Base-by-base conservation (phyloP, 2,797 vertebrate genomes). In the Pristis pectinata region DNA sequence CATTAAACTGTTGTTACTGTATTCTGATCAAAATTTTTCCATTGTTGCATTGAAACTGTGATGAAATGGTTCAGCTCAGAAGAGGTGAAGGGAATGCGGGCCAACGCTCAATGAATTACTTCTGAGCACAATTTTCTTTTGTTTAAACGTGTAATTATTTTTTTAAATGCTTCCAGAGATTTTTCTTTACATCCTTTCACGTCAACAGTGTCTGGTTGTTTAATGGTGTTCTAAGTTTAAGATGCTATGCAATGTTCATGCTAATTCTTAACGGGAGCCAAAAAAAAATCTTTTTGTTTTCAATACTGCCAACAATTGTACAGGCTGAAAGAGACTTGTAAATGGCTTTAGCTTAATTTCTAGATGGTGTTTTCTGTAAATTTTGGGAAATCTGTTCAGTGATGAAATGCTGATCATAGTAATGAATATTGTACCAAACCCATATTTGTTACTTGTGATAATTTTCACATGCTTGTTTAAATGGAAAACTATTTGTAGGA, bases 201-300 rank as follows among this genome's bases (percentile, higher is more conserved):
- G 67, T 95, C 95, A 96, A 72, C 96, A 96, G 96, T 79, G 96
- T 96, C 92, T 24, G 13, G 70, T 96, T 85, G 95, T 96, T 96
- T 96, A 95, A 96, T 97, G 96, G 96, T 96, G 95, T 96, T 96
- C 96, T 95, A 80, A 95, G 96, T 97, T 95, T 96, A 96, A 95
- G 95, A 98, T 98, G 97, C 98, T 99, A 99, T 99, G 99, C 98
- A 99, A 99, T 97, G 96, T 96, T 97, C 96, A 95, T 96, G 96
- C 97, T 97, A 96, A 97, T 96, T 98, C 97, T 96, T 94, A 96
- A 96, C 95, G 96, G 96, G 97, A 96, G 97, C 96, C 97, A 97
- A 96, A 96, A 95, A 97, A 96, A 96, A 95, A 96, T 67, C 96
- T 95, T 95, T 96, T 96, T 95, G 95, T 95, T 96, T 96, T 96